Conservation (phyloP, 2,113 vertebrate species). For the Lepidothrix coronata region DNA sequence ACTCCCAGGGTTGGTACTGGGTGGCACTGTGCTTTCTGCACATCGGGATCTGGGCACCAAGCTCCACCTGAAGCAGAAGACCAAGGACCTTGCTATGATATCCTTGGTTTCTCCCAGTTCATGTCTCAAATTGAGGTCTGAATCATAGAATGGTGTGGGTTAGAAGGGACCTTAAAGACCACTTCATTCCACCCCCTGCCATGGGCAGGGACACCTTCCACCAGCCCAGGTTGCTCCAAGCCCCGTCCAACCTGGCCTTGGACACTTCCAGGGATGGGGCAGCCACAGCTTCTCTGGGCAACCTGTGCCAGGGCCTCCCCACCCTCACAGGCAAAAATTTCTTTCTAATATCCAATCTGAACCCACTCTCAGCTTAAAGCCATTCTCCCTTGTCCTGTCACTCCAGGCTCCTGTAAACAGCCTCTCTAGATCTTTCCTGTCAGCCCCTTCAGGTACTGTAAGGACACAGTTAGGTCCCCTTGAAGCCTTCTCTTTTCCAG, state of each 20-base stretch:
- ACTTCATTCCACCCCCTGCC: not conserved
- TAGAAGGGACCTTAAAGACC: not conserved
- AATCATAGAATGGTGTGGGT: not conserved
- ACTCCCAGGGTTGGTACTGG: not conserved
- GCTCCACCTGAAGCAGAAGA: not conserved
- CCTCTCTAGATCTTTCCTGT: too few relatives aligned
- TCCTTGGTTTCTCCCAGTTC: not conserved
- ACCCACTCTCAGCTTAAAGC: not conserved
- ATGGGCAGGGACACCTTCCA: not conserved
- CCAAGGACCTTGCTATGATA: accelerated
- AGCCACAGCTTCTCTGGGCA: not conserved
- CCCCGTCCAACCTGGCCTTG: accelerated
- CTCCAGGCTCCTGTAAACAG: not conserved
- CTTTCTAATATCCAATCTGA: not conserved
- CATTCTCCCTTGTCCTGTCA: not conserved
- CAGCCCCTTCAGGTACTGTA: not conserved
- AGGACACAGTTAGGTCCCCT: not conserved
- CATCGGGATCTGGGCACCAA: not conserved
- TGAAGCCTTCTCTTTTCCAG: not conserved
- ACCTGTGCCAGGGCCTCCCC: accelerated
- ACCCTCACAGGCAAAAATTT: not conserved
- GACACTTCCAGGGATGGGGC: not conserved
- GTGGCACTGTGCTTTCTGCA: not conserved
- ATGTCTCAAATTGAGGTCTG: not conserved
- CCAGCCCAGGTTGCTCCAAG: not conserved